Conservation (phyloP, 2,113 vertebrate genomes). For the Symphodus melops region DNA sequence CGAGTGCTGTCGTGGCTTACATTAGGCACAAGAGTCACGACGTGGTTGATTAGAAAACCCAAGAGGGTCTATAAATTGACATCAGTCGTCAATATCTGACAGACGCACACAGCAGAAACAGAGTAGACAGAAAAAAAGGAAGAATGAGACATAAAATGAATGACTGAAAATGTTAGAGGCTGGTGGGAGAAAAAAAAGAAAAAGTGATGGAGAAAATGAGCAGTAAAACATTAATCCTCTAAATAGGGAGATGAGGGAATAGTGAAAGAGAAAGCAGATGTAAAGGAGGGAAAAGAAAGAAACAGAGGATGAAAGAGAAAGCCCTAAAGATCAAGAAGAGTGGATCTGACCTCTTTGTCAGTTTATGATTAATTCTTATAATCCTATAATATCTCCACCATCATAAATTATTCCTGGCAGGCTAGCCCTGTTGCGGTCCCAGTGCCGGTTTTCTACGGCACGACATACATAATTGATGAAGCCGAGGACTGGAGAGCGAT, state of each 20-base stretch:
- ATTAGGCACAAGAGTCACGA: conserved; percentile 24
- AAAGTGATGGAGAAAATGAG: background rate
- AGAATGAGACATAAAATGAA: background rate
- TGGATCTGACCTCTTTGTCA: conserved; percentile 63
- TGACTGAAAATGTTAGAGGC: background rate
- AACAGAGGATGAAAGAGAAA: background rate
- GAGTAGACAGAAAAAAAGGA: background rate
- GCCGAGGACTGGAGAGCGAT: conserved; percentile 52
- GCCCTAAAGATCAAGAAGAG: conserved; percentile 20
- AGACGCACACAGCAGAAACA: background rate
- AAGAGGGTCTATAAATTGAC: conserved; percentile 40
- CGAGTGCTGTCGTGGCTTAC: background rate
- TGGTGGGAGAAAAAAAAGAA: background rate
- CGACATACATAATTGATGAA: conserved; percentile 76
- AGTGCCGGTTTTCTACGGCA: conserved; percentile 47
- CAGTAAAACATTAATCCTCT: background rate
- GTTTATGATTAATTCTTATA: conserved; percentile 69
- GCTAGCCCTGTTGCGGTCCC: conserved; percentile 48
- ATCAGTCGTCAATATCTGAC: conserved; percentile 33
- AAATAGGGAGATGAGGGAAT: background rate
- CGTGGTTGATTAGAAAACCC: conserved; percentile 48
- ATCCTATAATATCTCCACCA: conserved; percentile 72
- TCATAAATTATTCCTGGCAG: conserved; percentile 74
- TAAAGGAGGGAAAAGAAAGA: background rate
- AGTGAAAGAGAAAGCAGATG: background rate